A percentile compares a stretch with the other conserved stretches of the same genome.
These are phyloP conservation scores for Catamblyrhynchus diadema DNA, from an alignment of 2,797 vertebrate species.

Conservation along the genomic window DNA sequence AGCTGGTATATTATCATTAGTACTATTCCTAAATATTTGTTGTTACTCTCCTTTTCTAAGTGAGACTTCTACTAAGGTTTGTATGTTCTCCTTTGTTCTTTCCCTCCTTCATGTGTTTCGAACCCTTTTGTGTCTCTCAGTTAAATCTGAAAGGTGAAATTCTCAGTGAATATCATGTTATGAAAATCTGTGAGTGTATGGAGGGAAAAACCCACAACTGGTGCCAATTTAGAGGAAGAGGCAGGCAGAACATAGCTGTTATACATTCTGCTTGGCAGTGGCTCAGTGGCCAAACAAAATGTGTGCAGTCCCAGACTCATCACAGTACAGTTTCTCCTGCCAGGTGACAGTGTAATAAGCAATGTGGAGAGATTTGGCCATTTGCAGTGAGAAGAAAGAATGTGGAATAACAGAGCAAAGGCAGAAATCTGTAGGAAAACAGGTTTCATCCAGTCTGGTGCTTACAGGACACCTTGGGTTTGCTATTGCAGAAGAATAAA, in stretches of 20 bases:
- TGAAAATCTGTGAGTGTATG: background rate
- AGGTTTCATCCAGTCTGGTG: slow-evolving; percentile 50
- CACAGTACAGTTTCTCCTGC: slow-evolving; percentile 35
- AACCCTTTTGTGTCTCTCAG: background rate
- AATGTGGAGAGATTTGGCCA: background rate
- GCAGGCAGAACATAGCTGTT: slow-evolving; percentile 53
- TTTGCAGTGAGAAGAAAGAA: slow-evolving; percentile 16
- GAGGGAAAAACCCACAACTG: background rate
- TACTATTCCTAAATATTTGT: background rate
- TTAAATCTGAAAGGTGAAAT: background rate
- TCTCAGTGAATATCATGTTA: background rate
- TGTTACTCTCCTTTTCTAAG: background rate
- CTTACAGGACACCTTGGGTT: slow-evolving; percentile 32
- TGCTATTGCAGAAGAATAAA: slow-evolving; percentile 5
- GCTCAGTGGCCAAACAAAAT: slow-evolving; percentile 41
- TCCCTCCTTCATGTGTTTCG: background rate
- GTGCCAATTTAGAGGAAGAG: slow-evolving; percentile 35
- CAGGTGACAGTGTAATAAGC: slow-evolving; percentile 10
- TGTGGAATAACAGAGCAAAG: background rate
- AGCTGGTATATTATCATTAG: background rate
- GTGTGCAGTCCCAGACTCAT: background rate
- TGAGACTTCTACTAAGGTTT: background rate
- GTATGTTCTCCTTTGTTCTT: background rate
- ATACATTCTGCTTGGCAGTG: slow-evolving; percentile 44
- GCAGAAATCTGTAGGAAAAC: slow-evolving; percentile 3